These are phyloP conservation scores for Masnerella sp. DNA, from an alignment of 2,888 invertebrate genomes.

Conservation along the genomic window DNA sequence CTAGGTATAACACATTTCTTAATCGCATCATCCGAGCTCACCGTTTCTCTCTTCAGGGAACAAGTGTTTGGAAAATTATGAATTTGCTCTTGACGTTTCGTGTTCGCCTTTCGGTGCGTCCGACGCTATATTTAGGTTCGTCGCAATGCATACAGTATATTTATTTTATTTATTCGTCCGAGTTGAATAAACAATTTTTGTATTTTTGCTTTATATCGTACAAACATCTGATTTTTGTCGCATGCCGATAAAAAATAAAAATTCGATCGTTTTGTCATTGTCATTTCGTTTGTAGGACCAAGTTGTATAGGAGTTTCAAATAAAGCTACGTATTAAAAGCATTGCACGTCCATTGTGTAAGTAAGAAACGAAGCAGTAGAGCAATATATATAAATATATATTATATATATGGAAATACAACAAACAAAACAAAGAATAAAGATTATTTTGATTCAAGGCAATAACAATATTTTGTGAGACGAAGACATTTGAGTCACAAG, in stretches of 20 bases:
- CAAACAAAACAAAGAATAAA: constrained; percentile 44
- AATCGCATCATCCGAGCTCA: constrained; percentile 63
- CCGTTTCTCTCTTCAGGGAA: constrained; percentile 56
- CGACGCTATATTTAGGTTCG: too few species aligned
- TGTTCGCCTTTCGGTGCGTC: too few species aligned
- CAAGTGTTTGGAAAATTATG: constrained; percentile 4
- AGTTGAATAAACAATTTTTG: too few species aligned
- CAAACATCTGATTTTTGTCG: too few species aligned
- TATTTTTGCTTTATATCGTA: too few species aligned
- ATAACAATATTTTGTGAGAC: constrained; percentile 57
- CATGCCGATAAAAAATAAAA: constrained; percentile 34
- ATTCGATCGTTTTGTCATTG: constrained; percentile 23
- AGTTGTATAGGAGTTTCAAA: constrained; percentile 36
- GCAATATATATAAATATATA: constrained; percentile 57
- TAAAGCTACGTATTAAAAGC: constrained; percentile 45
- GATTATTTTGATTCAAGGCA: constrained; percentile 60
- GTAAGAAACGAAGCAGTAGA: constrained; percentile 57
- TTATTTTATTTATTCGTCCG: too few species aligned
- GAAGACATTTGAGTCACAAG: constrained; percentile 28
- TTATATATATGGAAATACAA: constrained; percentile 45
- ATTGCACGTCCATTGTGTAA: constrained; percentile 58
- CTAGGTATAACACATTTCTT: constrained; percentile 58
- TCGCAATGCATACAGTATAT: too few species aligned
- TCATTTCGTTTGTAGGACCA: constrained; percentile 41
- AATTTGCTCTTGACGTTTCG: too few species aligned